Evolutionary conservation across 2,113 vertebrate genomes (phyloP).

Genomic region (Peucedramus taeniatus): DNA sequence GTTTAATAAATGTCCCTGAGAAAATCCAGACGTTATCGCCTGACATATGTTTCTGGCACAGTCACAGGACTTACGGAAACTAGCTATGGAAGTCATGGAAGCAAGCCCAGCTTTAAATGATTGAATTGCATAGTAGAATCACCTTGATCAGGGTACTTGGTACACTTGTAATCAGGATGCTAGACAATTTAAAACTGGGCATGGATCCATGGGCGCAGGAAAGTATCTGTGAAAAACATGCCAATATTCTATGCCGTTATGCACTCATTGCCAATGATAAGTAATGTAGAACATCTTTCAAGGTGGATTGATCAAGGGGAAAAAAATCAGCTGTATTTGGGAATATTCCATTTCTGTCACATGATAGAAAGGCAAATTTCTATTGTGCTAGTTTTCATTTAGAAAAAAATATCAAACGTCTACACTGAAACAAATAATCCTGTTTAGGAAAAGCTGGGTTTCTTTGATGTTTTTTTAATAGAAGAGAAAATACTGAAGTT

Average conservation of each 20-base stretch:
- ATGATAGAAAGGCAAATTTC: not conserved
- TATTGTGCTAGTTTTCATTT: not conserved
- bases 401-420: not conserved
- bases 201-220: not conserved
- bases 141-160: constrained; percentile 10
- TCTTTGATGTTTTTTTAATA: not conserved
- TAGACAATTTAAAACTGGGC: constrained; percentile 42
- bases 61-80: not conserved
- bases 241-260: not conserved
- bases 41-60: not conserved
- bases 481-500: not conserved
- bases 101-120: constrained; percentile 25
- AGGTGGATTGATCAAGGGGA: not conserved
- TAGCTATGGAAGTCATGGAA: not conserved
- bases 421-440: not conserved
- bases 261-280: not conserved
- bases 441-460: not conserved
- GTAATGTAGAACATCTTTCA: not conserved
- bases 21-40: not conserved
- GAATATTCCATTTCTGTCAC: not conserved
- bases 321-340: not conserved
- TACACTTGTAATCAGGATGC: constrained; percentile 2
- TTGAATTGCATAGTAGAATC: constrained; percentile 1
- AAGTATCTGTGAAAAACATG: not conserved
- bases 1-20: not conserved